phyloP scores from a whole-genome alignment of 2,113 vertebrate genomes.

The Spea bombifrons region DNA sequence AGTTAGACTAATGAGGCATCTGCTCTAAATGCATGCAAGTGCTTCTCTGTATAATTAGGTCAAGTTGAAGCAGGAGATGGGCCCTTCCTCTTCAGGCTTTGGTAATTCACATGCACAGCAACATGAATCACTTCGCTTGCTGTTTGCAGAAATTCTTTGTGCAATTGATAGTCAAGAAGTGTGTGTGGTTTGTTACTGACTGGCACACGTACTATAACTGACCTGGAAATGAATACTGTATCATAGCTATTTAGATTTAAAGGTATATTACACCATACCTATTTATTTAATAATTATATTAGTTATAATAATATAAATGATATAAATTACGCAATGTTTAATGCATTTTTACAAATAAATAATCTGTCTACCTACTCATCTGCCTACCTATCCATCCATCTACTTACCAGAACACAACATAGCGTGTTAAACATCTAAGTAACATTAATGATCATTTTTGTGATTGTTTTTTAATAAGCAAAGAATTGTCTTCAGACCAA shows the following conservation, averaged over 20 bases:
- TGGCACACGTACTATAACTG: slow-evolving; percentile 12
- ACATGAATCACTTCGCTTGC: slow-evolving; percentile 34
- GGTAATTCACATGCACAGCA: slow-evolving; percentile 36
- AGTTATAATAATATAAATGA: too few species aligned
- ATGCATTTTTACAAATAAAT: too few species aligned
- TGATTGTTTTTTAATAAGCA: too few species aligned
- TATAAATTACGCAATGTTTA: too few species aligned
- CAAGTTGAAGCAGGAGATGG: slow-evolving; percentile 30
- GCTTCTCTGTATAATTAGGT: slow-evolving; percentile 44
- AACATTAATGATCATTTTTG: too few species aligned
- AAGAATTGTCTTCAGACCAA: too few species aligned
- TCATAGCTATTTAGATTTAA: background rate
- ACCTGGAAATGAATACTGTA: background rate
- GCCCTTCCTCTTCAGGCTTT: slow-evolving; percentile 32
- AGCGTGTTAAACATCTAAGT: too few species aligned
- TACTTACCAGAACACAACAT: too few species aligned
- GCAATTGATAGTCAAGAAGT: slow-evolving; percentile 25
- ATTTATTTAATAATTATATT: background rate
- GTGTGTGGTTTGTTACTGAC: background rate
- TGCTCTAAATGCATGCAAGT: slow-evolving; percentile 39
- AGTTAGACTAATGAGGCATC: slow-evolving; percentile 41
- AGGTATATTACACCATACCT: background rate
- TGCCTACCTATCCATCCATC: too few species aligned
- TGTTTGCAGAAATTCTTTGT: slow-evolving; percentile 22
- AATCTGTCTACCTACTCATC: too few species aligned